phyloP scores from a whole-genome alignment of 2,113 vertebrate species.

The Artemisiospiza belli region DNA sequence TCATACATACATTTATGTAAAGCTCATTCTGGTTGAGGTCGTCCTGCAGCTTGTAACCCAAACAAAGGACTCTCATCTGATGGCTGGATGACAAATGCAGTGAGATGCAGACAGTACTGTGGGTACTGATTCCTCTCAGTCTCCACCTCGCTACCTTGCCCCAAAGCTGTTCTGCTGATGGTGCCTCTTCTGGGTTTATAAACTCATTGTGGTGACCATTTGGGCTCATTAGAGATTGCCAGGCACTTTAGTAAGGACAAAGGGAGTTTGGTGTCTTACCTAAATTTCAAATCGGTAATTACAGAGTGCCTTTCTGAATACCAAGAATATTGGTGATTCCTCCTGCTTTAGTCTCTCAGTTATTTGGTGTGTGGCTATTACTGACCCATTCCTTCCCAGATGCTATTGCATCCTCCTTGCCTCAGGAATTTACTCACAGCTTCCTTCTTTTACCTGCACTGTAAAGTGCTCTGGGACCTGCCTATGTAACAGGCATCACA shows the following conservation, averaged over 20 bases:
- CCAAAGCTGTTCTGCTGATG: not conserved
- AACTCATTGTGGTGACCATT: not conserved
- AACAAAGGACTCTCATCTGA: not conserved
- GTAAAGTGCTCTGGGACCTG: not conserved
- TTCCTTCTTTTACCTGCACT: not conserved
- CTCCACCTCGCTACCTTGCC: accelerated
- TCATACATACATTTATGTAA: not conserved
- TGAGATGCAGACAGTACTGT: not conserved
- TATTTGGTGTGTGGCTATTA: not conserved
- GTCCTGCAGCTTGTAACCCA: not conserved
- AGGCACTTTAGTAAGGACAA: not conserved
- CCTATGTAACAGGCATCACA: not conserved
- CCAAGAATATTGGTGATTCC: not conserved
- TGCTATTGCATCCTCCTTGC: not conserved
- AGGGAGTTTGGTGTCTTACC: not conserved
- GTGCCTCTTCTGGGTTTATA: not conserved
- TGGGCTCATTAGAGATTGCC: not conserved
- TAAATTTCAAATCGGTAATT: not conserved
- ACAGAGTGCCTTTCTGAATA: not conserved
- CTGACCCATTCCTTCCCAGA: not conserved
- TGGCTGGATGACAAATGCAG: not conserved
- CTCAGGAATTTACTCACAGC: not conserved
- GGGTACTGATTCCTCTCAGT: not conserved
- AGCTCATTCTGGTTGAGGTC: not conserved
- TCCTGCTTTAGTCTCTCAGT: not conserved